Conservation (phyloP, 1,140 invertebrate species). For the Lepidurus apus region DNA sequence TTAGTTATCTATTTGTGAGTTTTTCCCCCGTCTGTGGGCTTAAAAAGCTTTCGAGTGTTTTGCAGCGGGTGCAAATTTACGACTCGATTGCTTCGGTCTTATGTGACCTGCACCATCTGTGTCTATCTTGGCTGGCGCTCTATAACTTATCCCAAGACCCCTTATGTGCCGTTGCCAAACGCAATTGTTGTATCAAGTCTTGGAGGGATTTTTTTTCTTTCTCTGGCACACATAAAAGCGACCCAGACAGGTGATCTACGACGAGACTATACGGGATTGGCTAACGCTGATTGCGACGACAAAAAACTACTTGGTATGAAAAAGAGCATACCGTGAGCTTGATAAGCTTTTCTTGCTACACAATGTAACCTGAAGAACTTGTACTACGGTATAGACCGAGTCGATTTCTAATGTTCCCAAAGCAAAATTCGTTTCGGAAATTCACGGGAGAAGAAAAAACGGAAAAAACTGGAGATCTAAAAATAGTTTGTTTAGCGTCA, state of each 20-base stretch:
- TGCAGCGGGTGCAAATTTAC: neutral
- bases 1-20: too few relatives aligned
- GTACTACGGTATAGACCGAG: too few relatives aligned
- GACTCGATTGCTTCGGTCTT: neutral
- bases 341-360: neutral
- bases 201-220: neutral
- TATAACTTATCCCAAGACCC: neutral
- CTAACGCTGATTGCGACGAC: constrained; percentile 2
- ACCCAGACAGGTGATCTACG: constrained; percentile 16
- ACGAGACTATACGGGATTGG: neutral
- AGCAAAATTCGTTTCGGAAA: too few relatives aligned
- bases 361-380: neutral
- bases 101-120: constrained; percentile 16
- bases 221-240: neutral
- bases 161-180: neutral
- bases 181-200: constrained; percentile 10
- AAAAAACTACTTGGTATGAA: constrained; percentile 22
- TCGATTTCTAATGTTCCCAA: too few relatives aligned
- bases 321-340: neutral
- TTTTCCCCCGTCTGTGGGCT: neutral
- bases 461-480: too few relatives aligned
- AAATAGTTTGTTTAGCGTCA: too few relatives aligned
- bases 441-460: too few relatives aligned
- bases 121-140: constrained; percentile 14
- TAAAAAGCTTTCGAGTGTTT: neutral